These are phyloP conservation scores for Tursiops truncatus DNA, from an alignment of 2,113 vertebrate genomes.

Conservation along the genomic window DNA sequence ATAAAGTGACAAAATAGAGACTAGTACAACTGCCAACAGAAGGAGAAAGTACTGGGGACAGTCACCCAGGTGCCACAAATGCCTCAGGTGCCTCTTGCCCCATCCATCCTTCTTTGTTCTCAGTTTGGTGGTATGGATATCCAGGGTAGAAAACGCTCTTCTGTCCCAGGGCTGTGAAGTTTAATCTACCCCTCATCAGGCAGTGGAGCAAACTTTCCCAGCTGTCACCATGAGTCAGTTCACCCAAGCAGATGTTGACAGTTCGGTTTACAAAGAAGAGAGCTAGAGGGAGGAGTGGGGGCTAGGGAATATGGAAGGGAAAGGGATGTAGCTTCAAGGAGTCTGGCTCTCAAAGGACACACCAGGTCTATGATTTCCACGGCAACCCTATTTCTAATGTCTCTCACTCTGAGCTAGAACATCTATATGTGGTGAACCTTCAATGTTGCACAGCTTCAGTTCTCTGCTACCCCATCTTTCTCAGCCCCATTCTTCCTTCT, in stretches of 20 bases:
- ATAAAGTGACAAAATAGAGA: background rate
- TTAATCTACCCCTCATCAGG: background rate
- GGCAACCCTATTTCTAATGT: background rate
- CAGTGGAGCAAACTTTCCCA: background rate
- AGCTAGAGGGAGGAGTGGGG: background rate
- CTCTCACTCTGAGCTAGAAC: background rate
- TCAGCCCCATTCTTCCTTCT: background rate
- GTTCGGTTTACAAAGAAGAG: background rate
- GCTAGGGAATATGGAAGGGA: accelerated
- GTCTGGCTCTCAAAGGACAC: background rate
- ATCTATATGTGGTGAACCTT: background rate
- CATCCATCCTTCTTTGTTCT: background rate
- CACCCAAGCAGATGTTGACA: background rate
- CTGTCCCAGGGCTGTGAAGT: background rate
- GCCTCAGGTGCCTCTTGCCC: background rate
- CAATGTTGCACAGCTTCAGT: accelerated
- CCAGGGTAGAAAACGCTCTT: background rate
- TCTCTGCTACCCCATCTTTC: background rate
- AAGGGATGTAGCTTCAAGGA: background rate
- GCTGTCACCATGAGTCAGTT: background rate
- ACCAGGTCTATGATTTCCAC: accelerated
- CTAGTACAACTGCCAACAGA: background rate
- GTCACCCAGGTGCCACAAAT: background rate
- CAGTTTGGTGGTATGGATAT: background rate
- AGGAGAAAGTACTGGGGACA: background rate